Conservation (phyloP, 2,797 vertebrate species). For the Darevskia nairensis region DNA sequence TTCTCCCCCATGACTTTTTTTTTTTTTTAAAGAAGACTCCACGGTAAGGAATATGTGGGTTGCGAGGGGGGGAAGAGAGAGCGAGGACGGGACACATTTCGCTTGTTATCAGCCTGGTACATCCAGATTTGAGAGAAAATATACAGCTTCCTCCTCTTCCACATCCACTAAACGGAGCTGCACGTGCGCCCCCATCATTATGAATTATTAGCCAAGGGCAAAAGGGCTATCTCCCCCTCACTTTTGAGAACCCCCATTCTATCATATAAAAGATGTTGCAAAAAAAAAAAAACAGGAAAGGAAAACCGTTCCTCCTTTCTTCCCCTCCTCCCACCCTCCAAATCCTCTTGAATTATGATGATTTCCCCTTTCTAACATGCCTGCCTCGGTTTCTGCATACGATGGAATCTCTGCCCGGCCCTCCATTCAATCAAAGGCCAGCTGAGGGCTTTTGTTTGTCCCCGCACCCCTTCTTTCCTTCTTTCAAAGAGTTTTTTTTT, state of each 20-base stretch:
- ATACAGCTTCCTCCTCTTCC: not conserved
- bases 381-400: no score
- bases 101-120: not conserved
- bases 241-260: not conserved
- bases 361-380: not conserved
- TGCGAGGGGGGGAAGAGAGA: no score
- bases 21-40: not conserved
- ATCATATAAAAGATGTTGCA: not conserved
- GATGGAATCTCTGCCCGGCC: not conserved
- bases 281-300: no score
- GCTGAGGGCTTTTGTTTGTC: not conserved
- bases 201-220: not conserved
- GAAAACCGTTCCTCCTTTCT: not conserved
- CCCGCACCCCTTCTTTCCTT: not conserved
- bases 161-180: not conserved
- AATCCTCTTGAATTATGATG: not conserved
- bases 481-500: not conserved
- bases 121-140: slow-evolving; percentile 11
- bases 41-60: not conserved
- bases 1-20: not conserved
- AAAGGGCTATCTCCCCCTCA: not conserved
- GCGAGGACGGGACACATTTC: not conserved
- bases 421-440: not conserved
- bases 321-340: not conserved
- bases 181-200: not conserved